Evolutionary conservation across 1,140 invertebrate genomes (phyloP), one percentile per base, ranked within the genome.

Genomic region (Hylaeus volcanicus): DNA sequence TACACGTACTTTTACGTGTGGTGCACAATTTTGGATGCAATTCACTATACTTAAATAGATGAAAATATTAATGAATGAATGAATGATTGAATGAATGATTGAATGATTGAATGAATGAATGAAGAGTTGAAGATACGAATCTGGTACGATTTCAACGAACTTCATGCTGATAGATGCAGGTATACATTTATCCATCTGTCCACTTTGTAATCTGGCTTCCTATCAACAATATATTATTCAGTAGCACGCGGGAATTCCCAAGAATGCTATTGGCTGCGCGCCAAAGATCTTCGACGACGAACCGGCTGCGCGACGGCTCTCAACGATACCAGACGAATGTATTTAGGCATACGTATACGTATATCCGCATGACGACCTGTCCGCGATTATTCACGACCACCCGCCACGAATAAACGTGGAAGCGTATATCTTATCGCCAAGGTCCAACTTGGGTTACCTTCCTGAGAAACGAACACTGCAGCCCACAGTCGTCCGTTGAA

Each of bases 301-400:
- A 69, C 80, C 58, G 41, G 37, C 53, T 43, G 5, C 70, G 14
- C 45, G 60, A 74, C 64, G 12, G 12, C 43, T 12, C 64, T 55
- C 73, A 1, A 55, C 55, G 63, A 61, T 61, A 61, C 58, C 65
- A 66, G 61, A 87, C 65, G 60, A 56, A 79, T 73, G 37, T 64
- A 48, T 8, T n/a, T 41, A 58, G 43, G 6, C 1, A 26, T 60
- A 11, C 48, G n/a, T 12, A 15, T 65, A 26, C 51, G 6, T 65
- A 83, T 66, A 83, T 80, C 72, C 74, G 53, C 53, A 51, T 60
- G 72, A 79, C 72, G 81, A 74, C 72, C 73, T 26, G 43, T 72
- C 65, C 8, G 70, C 70, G 82, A 81, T 87, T 87, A 86, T 86
- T 87, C 82, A 87, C 78, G 74, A 81, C 68, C 84, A 74, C 69